These are phyloP conservation scores for Leucopternis melanops DNA, from an alignment of 2,113 vertebrate genomes.

Conservation along the genomic window DNA sequence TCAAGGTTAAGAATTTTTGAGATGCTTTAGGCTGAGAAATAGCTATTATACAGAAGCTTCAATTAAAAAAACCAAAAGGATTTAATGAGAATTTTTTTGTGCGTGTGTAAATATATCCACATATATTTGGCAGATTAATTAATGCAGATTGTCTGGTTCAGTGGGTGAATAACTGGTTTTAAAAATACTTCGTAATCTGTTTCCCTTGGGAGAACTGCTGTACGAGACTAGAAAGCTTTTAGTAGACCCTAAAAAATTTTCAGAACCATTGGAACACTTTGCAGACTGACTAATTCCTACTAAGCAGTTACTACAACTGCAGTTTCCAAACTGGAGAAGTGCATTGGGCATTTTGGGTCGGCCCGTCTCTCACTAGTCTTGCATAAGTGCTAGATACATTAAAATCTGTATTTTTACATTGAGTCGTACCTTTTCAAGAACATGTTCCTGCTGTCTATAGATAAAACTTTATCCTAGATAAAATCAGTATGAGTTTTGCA, in stretches of 20 bases:
- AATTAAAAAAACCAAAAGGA: neutral
- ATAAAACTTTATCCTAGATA: neutral
- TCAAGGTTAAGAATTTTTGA: neutral
- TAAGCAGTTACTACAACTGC: neutral
- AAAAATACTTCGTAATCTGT: neutral
- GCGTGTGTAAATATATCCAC: neutral
- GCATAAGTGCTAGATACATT: neutral
- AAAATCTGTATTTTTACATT: neutral
- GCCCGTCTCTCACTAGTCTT: neutral
- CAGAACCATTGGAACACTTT: neutral
- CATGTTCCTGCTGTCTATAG: neutral
- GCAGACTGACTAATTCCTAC: neutral
- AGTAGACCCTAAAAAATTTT: neutral
- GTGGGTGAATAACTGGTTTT: slow-evolving; percentile 1
- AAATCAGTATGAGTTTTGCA: neutral
- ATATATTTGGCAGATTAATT: neutral
- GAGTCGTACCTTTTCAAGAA: neutral
- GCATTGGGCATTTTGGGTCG: neutral
- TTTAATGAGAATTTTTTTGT: neutral
- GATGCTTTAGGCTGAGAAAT: neutral
- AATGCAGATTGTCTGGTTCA: neutral
- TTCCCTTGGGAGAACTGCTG: neutral
- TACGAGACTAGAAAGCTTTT: neutral
- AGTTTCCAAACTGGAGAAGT: neutral
- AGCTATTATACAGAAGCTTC: neutral